Evolutionary conservation across 2,888 invertebrate genomes (phyloP), one percentile per base, ranked within the genome.

Genomic region (Pimpla rufipes): DNA sequence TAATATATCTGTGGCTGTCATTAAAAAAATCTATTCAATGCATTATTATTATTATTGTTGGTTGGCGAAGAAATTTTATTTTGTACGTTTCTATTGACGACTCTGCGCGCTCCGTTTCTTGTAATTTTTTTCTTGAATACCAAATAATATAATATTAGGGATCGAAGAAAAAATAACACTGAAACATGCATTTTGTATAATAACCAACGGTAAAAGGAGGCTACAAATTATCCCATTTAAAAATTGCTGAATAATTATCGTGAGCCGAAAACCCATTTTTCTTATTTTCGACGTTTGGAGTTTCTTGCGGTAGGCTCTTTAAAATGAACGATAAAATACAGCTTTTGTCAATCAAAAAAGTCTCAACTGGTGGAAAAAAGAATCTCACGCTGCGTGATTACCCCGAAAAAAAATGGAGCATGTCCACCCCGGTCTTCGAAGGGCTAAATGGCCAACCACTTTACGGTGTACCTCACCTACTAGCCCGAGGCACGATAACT

Each of bases 401-500:
- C 8, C 13, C 37, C 13, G n/a, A 62, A 62, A 57, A 29, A 62
- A 62, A 62, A 10, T 18, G 37, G 6, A 37, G 62, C 62, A 37
- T 62, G 37, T 37, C 62, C 35, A 37, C 35, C 29, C 35, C 35
- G 13, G 59, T 59, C 35, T 59, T 35, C 16, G 16, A 37, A 37
- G 62, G 18, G 16, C 62, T 40, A 18, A 62, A 62, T 62, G 37
- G 16, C 18, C 37, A 37, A 62, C 16, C 62, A 37, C 18, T 37
- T 62, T 62, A 62, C 37, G 37, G 35, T 37, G 18, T 62, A 37
- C 37, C 37, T 62, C 16, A 8, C 37, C 18, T 40, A 62, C 16
- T 40, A 62, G 62, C 62, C 62, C 8, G 62, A 62, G 62, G 35
- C 62, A 18, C 37, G 0, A 37, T 62, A 18, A 40, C 37, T 62